A percentile compares a stretch with the other conserved stretches of the same genome.
Conservation (phyloP, 2,888 invertebrate genomes). For the Prostheceraeus crozeri region DNA sequence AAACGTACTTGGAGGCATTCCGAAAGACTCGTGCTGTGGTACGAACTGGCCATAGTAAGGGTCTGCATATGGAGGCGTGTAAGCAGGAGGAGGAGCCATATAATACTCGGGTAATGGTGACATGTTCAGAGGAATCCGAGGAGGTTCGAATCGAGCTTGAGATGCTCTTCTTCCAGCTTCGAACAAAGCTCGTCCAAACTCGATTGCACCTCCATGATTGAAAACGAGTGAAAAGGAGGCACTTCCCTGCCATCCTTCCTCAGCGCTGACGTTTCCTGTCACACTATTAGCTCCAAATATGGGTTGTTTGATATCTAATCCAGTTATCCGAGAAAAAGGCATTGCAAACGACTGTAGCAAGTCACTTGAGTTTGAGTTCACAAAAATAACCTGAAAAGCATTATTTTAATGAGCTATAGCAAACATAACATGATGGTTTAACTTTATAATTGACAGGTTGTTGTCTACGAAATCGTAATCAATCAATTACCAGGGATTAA, state of each 20-base stretch:
- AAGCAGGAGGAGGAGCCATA: slow-evolving; percentile 15
- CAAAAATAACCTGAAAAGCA: not conserved
- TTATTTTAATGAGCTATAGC: too few species aligned
- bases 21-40: slow-evolving; percentile 2
- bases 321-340: slow-evolving; percentile 18
- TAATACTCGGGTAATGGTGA: slow-evolving; percentile 16
- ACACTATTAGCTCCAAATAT: slow-evolving; percentile 28
- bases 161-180: slow-evolving; percentile 29
- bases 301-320: slow-evolving; percentile 28
- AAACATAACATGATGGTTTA: too few species aligned
- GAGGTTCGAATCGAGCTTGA: not conserved
- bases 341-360: slow-evolving; percentile 19
- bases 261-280: slow-evolving; percentile 17
- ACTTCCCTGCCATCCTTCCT: slow-evolving; percentile 4
- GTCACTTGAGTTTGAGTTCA: slow-evolving; percentile 2
- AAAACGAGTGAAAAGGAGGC: slow-evolving; percentile 3
- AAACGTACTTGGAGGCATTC: too few species aligned
- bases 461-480: too few species aligned
- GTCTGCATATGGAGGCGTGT: slow-evolving; percentile 17
- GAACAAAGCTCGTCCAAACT: slow-evolving; percentile 20
- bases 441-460: too few species aligned
- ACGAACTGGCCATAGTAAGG: slow-evolving; percentile 21
- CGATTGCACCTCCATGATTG: slow-evolving; percentile 23
- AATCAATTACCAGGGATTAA: too few species aligned
- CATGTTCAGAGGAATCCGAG: slow-evolving; percentile 15